Evolutionary conservation across 2,888 invertebrate species (phyloP).

Genomic region (Sphaerophoria rueppellii): DNA sequence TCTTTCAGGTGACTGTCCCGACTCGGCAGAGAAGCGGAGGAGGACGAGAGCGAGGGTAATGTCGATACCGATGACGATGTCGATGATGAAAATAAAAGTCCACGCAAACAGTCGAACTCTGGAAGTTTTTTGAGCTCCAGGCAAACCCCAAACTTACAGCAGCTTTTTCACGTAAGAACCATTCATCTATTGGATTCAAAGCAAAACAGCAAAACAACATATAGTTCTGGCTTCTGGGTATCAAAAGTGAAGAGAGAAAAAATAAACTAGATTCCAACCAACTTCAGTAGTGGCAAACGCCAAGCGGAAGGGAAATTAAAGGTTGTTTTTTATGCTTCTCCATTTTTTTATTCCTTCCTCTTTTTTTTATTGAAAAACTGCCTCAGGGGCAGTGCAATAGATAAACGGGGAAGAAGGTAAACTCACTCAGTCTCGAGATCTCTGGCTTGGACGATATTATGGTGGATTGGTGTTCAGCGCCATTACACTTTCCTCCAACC

Average conservation of each 20-base stretch:
- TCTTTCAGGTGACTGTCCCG: slow-evolving; percentile 49
- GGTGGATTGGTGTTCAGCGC: slow-evolving; percentile 37
- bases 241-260: not conserved
- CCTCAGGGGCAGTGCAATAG: slow-evolving; percentile 60
- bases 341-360: slow-evolving; percentile 20
- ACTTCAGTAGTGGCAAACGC: slow-evolving; percentile 21
- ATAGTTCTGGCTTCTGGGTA: slow-evolving; percentile 24
- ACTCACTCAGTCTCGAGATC: not conserved
- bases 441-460: slow-evolving; percentile 20
- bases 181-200: slow-evolving; percentile 65
- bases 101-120: slow-evolving; percentile 51
- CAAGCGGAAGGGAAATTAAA: slow-evolving; percentile 72
- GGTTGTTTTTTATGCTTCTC: slow-evolving; percentile 60
- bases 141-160: slow-evolving; percentile 49
- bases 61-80: not conserved
- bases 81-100: slow-evolving; percentile 44
- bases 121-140: slow-evolving; percentile 39
- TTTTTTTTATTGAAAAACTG: slow-evolving; percentile 43
- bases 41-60: not conserved
- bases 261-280: no score
- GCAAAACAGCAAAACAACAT: slow-evolving; percentile 35
- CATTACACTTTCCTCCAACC: slow-evolving; percentile 51
- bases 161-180: slow-evolving; percentile 42
- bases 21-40: not conserved
- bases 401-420: slow-evolving; percentile 7